phyloP scores from a whole-genome alignment of 1,140 invertebrate species.

The Pectinophora gossypiella region DNA sequence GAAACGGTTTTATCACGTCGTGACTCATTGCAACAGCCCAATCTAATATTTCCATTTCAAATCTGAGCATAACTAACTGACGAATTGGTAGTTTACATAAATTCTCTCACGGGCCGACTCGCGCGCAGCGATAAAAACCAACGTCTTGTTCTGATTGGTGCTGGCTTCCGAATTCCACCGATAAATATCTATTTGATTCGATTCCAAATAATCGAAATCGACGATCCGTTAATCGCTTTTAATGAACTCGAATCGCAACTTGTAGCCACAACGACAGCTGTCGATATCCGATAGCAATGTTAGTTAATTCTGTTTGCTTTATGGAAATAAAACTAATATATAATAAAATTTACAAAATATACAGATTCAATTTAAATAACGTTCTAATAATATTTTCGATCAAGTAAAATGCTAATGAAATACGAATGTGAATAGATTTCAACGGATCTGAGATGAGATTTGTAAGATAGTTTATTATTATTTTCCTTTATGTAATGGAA shows the following conservation, averaged over 20 bases:
- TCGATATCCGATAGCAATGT: background rate
- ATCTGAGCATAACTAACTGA: background rate
- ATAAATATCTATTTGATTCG: conserved; percentile 18
- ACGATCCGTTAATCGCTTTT: conserved; percentile 21
- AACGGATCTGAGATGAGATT: background rate
- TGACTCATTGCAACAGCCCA: no score
- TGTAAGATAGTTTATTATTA: background rate
- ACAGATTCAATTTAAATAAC: background rate
- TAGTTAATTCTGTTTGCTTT: background rate
- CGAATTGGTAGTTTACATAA: conserved; percentile 23
- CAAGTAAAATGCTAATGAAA: background rate
- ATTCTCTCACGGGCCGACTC: conserved; percentile 20
- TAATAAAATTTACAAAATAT: background rate
- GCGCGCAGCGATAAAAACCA: conserved; percentile 12
- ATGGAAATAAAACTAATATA: no score
- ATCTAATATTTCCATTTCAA: background rate
- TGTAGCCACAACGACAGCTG: background rate
- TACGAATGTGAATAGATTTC: background rate
- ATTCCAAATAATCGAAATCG: conserved; percentile 8
- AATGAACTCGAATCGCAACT: background rate
- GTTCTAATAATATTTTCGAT: background rate
- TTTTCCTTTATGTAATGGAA: conserved; percentile 16
- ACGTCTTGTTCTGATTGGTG: conserved; percentile 15
- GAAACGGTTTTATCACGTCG: no score
- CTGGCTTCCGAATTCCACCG: conserved; percentile 30